These are phyloP conservation scores for Lathamus discolor DNA, from an alignment of 2,113 vertebrate genomes.

Conservation along the genomic window DNA sequence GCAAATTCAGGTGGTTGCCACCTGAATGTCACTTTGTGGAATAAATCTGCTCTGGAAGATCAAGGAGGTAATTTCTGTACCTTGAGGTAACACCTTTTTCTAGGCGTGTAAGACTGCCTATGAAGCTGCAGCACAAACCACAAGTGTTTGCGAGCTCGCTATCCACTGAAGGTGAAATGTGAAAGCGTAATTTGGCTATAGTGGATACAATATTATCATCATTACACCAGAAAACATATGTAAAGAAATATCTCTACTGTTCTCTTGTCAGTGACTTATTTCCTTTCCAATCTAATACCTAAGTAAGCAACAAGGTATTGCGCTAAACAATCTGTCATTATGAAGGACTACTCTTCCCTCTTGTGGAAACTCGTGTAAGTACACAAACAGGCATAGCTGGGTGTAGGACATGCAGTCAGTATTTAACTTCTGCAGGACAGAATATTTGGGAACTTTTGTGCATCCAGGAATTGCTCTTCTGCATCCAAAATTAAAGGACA, in stretches of 20 bases:
- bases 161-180: neutral
- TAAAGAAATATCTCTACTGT: neutral
- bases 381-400: neutral
- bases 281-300: neutral
- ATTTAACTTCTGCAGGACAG: neutral
- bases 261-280: neutral
- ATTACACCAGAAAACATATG: neutral
- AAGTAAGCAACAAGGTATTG: neutral
- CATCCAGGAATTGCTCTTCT: neutral
- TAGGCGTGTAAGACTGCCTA: neutral
- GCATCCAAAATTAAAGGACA: neutral
- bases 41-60: neutral
- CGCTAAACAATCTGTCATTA: neutral
- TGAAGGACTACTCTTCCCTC: slow-evolving; percentile 69
- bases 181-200: neutral
- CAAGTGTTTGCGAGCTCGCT: neutral
- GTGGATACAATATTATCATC: neutral
- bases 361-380: slow-evolving; percentile 62
- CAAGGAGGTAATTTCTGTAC: neutral
- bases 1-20: neutral
- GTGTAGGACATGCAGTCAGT: no score
- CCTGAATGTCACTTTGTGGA: neutral
- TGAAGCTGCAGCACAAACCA: neutral
- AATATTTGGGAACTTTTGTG: neutral
- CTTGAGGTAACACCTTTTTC: neutral